Evolutionary conservation across 2,888 invertebrate genomes (phyloP), one percentile per base, ranked within the genome.

Genomic region (Panorpa germanica): DNA sequence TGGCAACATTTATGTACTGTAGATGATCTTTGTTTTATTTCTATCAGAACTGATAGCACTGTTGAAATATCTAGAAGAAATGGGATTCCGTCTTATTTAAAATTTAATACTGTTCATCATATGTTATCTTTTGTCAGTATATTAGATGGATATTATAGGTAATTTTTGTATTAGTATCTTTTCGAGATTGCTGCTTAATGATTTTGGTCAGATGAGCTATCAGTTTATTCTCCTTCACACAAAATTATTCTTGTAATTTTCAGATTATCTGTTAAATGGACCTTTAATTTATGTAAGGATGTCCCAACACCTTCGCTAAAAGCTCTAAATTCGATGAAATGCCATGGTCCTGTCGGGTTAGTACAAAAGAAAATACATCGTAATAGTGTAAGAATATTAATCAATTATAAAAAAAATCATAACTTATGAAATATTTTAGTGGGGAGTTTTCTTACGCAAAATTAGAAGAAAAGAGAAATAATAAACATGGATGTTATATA

Each of bases 261-360:
- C 38, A 67, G 83, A 43, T 57, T 85, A 40, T 74, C 74, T 45
- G 72, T 75, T 25, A 88, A 85, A 55, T 90, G 86, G 86, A 86
- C 77, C 21, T 82, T 83, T 45, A 85, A 86, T 57, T 59, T 90
- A 35, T 90, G 86, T 46, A 73, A 72, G 46, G 76, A 82, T 42
- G 67, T 82, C 32, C 60, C 68, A 33, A 80, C 85, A 1, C 88
- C 86, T 4, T 78, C 80, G 4, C 53, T 90, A 34, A 65, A 68
- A 42, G 68, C 65, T 42, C 52, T 88, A 12, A 67, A 73, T 39
- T 56, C 62, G 36, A 59, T 76, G 42, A 81, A 77, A 53, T 85
- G 83, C 45, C 90, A 90, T 53, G 90, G 90, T 12, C 88, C 90
- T 29, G 74, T 90, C 30, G 83, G 85, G 81, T 81, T 60, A 59